These are phyloP conservation scores for Drosophila melanocephala DNA, from an alignment of 2,888 invertebrate genomes.

Conservation along the genomic window DNA sequence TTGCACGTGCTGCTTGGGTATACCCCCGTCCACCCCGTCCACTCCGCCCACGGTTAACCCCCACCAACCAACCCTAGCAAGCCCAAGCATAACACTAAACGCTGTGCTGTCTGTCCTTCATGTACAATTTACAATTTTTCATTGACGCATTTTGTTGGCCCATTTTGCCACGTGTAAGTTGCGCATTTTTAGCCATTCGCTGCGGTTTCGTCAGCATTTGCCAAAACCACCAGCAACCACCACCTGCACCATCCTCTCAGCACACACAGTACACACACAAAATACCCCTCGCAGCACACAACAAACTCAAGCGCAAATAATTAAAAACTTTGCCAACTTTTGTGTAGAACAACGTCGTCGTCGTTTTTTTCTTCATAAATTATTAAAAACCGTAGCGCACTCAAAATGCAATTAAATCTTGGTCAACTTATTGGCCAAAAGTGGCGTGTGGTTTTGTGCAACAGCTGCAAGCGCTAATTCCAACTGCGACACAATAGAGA, in stretches of 20 bases:
- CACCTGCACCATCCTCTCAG: background rate
- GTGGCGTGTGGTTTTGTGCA: constrained; percentile 39
- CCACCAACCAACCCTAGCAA: constrained; percentile 18
- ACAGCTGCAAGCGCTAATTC: constrained; percentile 70
- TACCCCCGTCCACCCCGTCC: background rate
- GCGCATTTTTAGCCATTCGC: constrained; percentile 67
- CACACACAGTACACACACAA: background rate
- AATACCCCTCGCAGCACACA: constrained; percentile 7
- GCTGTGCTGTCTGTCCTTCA: constrained; percentile 21
- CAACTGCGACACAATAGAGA: constrained; percentile 51
- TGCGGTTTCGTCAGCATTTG: constrained; percentile 63
- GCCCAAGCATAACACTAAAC: constrained; percentile 34
- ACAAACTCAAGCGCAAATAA: constrained; percentile 65
- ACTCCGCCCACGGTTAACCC: background rate
- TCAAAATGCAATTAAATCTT: constrained; percentile 81
- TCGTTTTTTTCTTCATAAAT: constrained; percentile 58
- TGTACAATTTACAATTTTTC: constrained; percentile 61
- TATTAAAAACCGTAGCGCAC: constrained; percentile 75
- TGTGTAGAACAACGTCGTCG: constrained; percentile 16
- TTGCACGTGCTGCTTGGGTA: constrained; percentile 68
- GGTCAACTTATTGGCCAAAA: constrained; percentile 73
- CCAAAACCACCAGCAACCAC: constrained; percentile 37
- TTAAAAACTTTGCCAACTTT: constrained; percentile 74
- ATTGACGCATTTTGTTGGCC: constrained; percentile 50
- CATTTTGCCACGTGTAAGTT: constrained; percentile 62